A percentile compares a stretch with the other conserved stretches of the same genome.
Conservation (phyloP, 2,888 invertebrate species). For the Archaeoteleia sp. region DNA sequence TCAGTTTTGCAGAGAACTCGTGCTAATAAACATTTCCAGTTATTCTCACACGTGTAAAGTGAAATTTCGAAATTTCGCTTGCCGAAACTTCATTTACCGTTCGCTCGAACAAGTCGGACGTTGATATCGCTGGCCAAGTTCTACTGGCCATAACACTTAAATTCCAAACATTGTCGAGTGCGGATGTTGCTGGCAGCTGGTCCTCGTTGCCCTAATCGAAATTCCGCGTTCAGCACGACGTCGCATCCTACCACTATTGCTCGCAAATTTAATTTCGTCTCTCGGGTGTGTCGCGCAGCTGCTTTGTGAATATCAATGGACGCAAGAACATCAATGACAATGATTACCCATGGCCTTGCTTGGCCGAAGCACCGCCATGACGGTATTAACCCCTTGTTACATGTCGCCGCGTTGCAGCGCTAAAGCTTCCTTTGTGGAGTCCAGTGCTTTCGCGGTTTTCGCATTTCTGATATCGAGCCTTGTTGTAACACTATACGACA, state of each 20-base stretch:
- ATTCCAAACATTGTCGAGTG: slow-evolving; percentile 37
- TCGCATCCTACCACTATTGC: slow-evolving; percentile 43
- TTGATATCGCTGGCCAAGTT: slow-evolving; percentile 20
- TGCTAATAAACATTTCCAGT: not conserved
- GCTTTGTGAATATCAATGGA: slow-evolving; percentile 68
- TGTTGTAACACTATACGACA: slow-evolving; percentile 28
- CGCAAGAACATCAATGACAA: slow-evolving; percentile 46
- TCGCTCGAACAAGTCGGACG: slow-evolving; percentile 12
- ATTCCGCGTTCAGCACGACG: slow-evolving; percentile 36
- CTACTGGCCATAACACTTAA: slow-evolving; percentile 32
- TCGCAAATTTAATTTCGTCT: slow-evolving; percentile 58
- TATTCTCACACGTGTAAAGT: not conserved
- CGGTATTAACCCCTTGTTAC: slow-evolving; percentile 46
- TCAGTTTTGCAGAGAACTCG: no score
- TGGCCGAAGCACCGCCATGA: slow-evolving; percentile 18
- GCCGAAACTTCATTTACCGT: slow-evolving; percentile 15
- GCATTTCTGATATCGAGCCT: slow-evolving; percentile 19
- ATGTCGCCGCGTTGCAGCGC: slow-evolving; percentile 18
- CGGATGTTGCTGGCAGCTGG: slow-evolving; percentile 44
- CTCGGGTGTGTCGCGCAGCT: slow-evolving; percentile 26
- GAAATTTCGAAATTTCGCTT: not conserved
- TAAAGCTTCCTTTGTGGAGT: slow-evolving; percentile 40
- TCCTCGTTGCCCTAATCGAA: slow-evolving; percentile 54
- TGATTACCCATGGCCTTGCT: slow-evolving; percentile 47
- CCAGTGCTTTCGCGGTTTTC: slow-evolving; percentile 43